Base-by-base conservation (phyloP, 2,797 vertebrate species). In the Hapalemur alaotrensis region DNA sequence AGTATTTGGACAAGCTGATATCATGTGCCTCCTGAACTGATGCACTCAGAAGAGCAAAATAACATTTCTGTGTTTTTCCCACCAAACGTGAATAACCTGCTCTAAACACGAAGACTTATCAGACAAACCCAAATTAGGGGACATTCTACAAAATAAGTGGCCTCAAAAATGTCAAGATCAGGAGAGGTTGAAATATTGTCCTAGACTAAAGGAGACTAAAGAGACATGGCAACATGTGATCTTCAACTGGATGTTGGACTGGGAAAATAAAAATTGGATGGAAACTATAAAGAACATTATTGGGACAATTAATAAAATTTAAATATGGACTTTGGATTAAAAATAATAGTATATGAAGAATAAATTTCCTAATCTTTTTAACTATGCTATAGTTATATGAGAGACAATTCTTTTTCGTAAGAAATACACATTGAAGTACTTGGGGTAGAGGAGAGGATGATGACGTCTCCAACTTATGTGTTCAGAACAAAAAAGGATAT, bases 331-430 rank as follows among this genome's bases (percentile, higher is more conserved):
- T 95, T 12, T 75, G 50, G n/a, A 57, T 80, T 91, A 92, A 22
- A 78, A 76, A 69, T 13, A 85, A 73, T 65, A 65, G 61, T 90
- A 65, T 23, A 75, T 70, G 38, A 95, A 3, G 67, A 67, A 92
- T n/a, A 93, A 85, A 78, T 38, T 67, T 89, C 48, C 57, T 57
- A 23, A 83, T 95, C 23, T 92, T 95, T 94, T 28, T 50, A 87
- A 90, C 0, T 63, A 15, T 70, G 79, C 38, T 89, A 28, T 28
- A 41, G 14, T 61, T 96, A 89, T 38, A 0, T 73, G 65, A 50
- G n/a, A 83, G 32, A 84, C 11, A 23, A 87, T 84, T 94, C 50
- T 57, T 86, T 5, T 46, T 86, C 10, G 70, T 61, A 79, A n/a
- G 8, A 87, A 91, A 70, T n/a, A 84, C 12, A 91, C 28, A 61